phyloP scores from a whole-genome alignment of 2,113 vertebrate genomes.

The Psephotus haematonotus region DNA sequence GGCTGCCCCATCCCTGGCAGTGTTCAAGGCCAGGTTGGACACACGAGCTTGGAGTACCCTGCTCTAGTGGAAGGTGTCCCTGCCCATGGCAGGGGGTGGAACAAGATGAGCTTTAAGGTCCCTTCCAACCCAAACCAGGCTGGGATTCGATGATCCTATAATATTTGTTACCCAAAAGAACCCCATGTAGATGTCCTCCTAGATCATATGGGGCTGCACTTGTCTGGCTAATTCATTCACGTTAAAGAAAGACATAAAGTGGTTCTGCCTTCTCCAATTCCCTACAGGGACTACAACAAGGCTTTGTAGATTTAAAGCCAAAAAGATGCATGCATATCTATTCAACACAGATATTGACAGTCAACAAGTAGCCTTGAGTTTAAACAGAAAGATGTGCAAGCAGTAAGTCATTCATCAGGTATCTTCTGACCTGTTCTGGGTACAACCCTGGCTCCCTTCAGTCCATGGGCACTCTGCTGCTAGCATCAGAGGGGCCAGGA shows the following conservation, averaged over 20 bases:
- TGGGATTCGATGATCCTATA: background rate
- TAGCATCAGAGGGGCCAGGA: background rate
- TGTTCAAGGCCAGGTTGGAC: background rate
- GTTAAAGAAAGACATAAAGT: background rate
- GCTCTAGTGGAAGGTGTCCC: background rate
- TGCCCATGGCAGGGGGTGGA: background rate
- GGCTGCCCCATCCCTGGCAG: background rate
- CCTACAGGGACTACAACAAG: background rate
- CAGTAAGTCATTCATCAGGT: background rate
- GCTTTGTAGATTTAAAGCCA: background rate
- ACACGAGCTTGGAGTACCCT: background rate
- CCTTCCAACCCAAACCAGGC: background rate
- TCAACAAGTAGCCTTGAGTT: background rate
- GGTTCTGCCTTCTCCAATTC: background rate
- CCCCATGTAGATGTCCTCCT: background rate
- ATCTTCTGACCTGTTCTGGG: background rate
- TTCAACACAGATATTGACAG: background rate
- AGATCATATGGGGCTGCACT: background rate
- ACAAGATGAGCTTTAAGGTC: background rate
- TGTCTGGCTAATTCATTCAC: background rate
- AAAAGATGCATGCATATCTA: rapidly evolving
- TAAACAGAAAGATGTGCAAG: background rate
- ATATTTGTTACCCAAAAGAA: background rate
- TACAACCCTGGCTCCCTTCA: background rate
- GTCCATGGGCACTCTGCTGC: background rate